Evolutionary conservation across 2,113 vertebrate genomes (phyloP).

Genomic region (Dascyllus trimaculatus): DNA sequence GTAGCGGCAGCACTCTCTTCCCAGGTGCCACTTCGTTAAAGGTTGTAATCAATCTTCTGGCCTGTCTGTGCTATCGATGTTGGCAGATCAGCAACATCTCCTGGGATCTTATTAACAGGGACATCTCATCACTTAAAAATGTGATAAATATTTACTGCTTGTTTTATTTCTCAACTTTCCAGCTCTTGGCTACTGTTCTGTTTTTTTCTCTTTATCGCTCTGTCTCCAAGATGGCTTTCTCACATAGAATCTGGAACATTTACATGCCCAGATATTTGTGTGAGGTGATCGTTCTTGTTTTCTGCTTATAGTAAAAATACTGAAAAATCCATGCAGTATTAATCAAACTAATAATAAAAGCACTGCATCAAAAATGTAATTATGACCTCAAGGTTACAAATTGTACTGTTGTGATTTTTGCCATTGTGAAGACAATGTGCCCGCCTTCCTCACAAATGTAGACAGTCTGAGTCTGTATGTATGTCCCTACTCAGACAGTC

Average conservation of each 20-base stretch:
- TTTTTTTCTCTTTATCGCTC: not conserved
- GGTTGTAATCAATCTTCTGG: conserved; percentile 77
- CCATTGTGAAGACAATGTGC: not conserved
- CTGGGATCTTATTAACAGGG: conserved; percentile 68
- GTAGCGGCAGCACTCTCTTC: conserved; percentile 44
- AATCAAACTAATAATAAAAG: no score
- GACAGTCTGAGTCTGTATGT: conserved; percentile 6
- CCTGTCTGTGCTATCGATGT: conserved; percentile 63
- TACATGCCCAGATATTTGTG: not conserved
- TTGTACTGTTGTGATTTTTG: not conserved
- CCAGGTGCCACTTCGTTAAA: conserved; percentile 73
- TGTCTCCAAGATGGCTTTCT: conserved; percentile 9
- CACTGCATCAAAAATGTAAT: no score
- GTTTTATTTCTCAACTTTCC: conserved; percentile 40
- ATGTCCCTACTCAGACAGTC: conserved; percentile 11
- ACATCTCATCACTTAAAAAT: conserved; percentile 43
- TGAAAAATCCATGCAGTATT: not conserved
- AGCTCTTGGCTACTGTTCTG: not conserved
- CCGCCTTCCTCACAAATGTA: not conserved
- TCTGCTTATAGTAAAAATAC: not conserved
- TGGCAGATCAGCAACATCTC: conserved; percentile 56
- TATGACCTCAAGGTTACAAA: no score
- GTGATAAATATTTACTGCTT: conserved; percentile 56
- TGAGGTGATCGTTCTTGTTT: not conserved
- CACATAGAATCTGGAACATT: conserved; percentile 4